Conservation (phyloP, 2,797 vertebrate species). For the Squalus acanthias region DNA sequence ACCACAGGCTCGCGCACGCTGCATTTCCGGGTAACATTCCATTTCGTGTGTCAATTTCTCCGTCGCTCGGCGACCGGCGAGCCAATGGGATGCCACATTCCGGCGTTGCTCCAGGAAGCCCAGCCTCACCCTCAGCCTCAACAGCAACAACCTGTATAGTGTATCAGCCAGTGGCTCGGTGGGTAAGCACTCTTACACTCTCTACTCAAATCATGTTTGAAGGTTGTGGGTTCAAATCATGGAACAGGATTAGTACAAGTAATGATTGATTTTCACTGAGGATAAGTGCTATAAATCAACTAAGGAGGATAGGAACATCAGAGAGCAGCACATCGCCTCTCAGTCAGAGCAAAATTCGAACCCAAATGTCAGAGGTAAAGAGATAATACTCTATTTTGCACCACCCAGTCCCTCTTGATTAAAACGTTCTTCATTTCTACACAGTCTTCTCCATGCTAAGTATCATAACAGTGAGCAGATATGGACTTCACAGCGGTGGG, state of each 20-base stretch:
- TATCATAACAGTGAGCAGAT: neutral
- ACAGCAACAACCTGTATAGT: too few relatives aligned
- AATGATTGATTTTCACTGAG: too few relatives aligned
- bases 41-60: neutral
- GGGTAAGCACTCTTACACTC: too few relatives aligned
- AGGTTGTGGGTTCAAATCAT: too few relatives aligned
- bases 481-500: neutral
- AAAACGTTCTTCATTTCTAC: neutral
- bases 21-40: conserved; percentile 19
- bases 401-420: neutral
- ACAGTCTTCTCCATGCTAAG: neutral
- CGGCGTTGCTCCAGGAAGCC: neutral
- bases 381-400: neutral
- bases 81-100: too few relatives aligned
- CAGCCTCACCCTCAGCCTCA: neutral
- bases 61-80: neutral
- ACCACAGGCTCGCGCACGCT: neutral
- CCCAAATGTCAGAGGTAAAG: neutral
- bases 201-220: too few relatives aligned
- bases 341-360: neutral
- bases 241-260: too few relatives aligned
- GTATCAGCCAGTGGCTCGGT: too few relatives aligned
- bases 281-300: too few relatives aligned
- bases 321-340: too few relatives aligned
- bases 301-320: too few relatives aligned